These are phyloP conservation scores for Clivina fossor DNA, from an alignment of 2,888 invertebrate species.

Conservation along the genomic window DNA sequence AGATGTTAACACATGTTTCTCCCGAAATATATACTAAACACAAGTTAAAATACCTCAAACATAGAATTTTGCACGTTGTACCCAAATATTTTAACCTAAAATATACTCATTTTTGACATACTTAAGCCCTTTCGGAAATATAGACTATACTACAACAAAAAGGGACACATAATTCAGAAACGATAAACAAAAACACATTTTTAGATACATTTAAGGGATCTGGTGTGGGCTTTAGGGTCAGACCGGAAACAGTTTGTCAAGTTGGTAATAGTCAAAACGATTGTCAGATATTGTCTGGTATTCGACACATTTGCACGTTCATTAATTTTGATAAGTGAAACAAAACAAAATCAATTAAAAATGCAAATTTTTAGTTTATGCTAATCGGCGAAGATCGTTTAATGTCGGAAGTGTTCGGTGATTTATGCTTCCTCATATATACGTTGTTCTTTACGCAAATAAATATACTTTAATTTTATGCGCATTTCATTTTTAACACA, in stretches of 20 bases:
- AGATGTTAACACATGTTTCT: conserved; percentile 21
- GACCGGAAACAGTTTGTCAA: conserved; percentile 19
- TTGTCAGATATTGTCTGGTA: conserved; percentile 4
- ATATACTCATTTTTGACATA: neutral
- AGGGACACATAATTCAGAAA: conserved; percentile 16
- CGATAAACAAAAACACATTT: conserved; percentile 21
- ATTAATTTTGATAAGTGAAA: neutral
- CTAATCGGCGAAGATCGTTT: conserved; percentile 16
- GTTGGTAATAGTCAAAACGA: conserved; percentile 12
- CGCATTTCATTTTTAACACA: too few species aligned
- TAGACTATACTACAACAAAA: conserved; percentile 12
- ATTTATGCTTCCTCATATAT: conserved; percentile 26
- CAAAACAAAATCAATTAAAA: conserved; percentile 23
- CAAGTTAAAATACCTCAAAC: conserved; percentile 9
- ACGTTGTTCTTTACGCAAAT: too few species aligned
- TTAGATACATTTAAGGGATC: conserved; percentile 12
- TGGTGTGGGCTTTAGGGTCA: neutral
- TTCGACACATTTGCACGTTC: conserved; percentile 9
- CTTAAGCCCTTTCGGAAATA: conserved; percentile 24
- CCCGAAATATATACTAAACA: conserved; percentile 15
- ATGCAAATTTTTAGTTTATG: conserved; percentile 8
- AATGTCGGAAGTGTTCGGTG: conserved; percentile 12
- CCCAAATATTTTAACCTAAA: neutral
- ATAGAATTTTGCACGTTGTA: too few species aligned
- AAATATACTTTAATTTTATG: too few species aligned